Evolutionary conservation across 2,113 vertebrate species (phyloP).

Genomic region (Thunnus maccoyii): DNA sequence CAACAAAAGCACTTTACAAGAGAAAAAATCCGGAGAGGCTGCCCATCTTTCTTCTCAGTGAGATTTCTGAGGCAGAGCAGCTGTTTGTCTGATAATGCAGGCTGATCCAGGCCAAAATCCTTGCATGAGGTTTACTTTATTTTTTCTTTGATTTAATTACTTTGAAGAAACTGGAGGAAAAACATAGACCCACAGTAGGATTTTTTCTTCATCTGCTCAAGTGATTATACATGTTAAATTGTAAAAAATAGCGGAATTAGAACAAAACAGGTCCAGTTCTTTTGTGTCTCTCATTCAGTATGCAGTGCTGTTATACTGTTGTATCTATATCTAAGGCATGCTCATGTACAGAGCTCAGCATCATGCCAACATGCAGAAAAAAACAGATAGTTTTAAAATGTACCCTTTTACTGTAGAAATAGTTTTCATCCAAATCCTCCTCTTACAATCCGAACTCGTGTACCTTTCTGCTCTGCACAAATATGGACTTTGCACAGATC

Average conservation of each 20-base stretch:
- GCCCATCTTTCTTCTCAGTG: neutral
- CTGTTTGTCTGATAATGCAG: neutral
- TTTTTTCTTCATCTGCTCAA: too few relatives aligned
- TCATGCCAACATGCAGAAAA: neutral
- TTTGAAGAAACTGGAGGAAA: too few relatives aligned
- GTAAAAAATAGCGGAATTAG: too few relatives aligned
- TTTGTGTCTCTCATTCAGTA: neutral
- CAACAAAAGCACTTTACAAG: too few relatives aligned
- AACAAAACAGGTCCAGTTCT: constrained; percentile 9
- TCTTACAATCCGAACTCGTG: neutral
- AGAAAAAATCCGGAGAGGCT: too few relatives aligned
- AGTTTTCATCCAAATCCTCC: neutral
- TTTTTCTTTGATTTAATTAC: too few relatives aligned
- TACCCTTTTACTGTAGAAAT: neutral
- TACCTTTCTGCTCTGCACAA: constrained; percentile 41
- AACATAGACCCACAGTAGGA: too few relatives aligned
- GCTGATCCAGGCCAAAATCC: neutral
- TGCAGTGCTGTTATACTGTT: neutral
- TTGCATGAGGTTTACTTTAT: neutral
- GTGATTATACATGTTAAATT: too few relatives aligned
- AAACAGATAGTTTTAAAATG: neutral
- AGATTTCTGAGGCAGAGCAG: constrained; percentile 1
- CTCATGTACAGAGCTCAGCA: neutral
- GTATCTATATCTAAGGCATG: neutral
- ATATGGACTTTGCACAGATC: constrained; percentile 60